A percentile compares a stretch with the other conserved stretches of the same genome.
phyloP scores from a whole-genome alignment of 2,888 invertebrate genomes.

The Syritta pipiens region DNA sequence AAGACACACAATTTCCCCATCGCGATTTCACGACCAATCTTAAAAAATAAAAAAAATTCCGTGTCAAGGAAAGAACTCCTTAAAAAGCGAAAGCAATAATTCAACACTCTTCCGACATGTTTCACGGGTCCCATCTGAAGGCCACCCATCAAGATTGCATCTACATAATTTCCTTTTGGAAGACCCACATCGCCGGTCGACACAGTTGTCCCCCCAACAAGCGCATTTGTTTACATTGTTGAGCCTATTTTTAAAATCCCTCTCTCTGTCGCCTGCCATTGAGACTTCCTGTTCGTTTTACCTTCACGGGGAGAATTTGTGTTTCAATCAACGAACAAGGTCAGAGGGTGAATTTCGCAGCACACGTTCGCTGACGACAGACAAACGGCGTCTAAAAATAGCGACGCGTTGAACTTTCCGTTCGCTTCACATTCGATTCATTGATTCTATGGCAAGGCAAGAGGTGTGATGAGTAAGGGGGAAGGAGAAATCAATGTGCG shows the following conservation, averaged over 20 bases:
- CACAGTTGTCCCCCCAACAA: constrained; percentile 9
- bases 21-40: too few relatives aligned
- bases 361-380: constrained; percentile 21
- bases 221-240: constrained; percentile 37
- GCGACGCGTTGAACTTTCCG: constrained; percentile 33
- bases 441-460: constrained; percentile 59
- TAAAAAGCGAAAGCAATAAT: constrained; percentile 3
- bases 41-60: background rate
- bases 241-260: constrained; percentile 34
- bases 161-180: constrained; percentile 3
- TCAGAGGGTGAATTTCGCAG: constrained; percentile 34
- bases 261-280: background rate
- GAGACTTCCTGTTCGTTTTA: constrained; percentile 8
- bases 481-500: too few relatives aligned
- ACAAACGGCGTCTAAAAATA: constrained; percentile 31
- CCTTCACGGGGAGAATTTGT: constrained; percentile 12
- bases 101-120: constrained; percentile 5
- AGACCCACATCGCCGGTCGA: background rate
- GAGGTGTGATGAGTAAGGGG: background rate
- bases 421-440: constrained; percentile 13
- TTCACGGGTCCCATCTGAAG: background rate
- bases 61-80: background rate
- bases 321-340: constrained; percentile 36
- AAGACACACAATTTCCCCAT: too few relatives aligned
- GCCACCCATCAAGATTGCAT: constrained; percentile 35